Evolutionary conservation across 2,797 vertebrate species (phyloP), one percentile per base, ranked within the genome.

Genomic region (Megaceryle alcyon): DNA sequence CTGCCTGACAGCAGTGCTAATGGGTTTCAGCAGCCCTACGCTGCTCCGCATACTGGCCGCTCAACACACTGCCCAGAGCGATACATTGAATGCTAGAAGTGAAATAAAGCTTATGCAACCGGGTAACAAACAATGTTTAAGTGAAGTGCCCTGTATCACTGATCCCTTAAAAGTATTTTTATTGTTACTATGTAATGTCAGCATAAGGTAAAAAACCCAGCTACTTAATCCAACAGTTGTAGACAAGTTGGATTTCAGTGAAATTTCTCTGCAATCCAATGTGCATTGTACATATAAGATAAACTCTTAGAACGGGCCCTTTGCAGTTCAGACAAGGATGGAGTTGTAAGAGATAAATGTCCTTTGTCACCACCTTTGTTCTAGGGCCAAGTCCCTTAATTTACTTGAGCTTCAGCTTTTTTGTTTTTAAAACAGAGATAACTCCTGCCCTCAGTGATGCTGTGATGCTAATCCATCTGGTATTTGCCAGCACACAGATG

Each of bases 1-100:
- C 54, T 15, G 65, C 66, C 39, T 1, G 4, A 6, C 78, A 64
- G 85, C 54, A 5, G 49, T 1, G 0, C 56, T 20, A 43, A 44
- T 0, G 1, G 81, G 20, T 20, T 10, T 20, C 46, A 31, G 70
- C 90, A 90, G 71, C 77, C 22, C 75, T 12, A 1, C 5, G 48
- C 49, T 64, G 14, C 72, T 60, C 48, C 23, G 2, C 33, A 10
- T 21, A 6, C 59, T 8, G 75, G 43, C 54, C 82, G 6, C 12
- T 29, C 87, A 69, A 22, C 63, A 33, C 0, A 0, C 73, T 48
- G 68, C 63, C 71, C 93, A 88, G 37, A 39, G 76, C 0, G 1
- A 71, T 15, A 53, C 0, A 0, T 0, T n/a, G 21, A 63, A 29
- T 14, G 37, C 53, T 33, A 23, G 26, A 77, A n/a, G 33, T 18